These are phyloP conservation scores for Athetis lepigone DNA, from an alignment of 2,888 invertebrate genomes.

Conservation along the genomic window DNA sequence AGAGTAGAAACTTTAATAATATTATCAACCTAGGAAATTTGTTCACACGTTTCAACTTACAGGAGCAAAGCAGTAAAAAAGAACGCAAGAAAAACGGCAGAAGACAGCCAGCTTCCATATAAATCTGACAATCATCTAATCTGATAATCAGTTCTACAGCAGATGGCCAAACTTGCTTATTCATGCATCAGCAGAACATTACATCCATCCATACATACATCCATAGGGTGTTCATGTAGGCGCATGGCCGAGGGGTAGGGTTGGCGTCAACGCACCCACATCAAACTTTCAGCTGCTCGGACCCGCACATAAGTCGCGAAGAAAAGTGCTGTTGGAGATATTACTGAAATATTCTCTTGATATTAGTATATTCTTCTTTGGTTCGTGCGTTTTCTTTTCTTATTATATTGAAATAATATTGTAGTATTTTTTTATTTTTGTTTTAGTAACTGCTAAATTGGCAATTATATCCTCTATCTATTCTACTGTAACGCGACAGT, in stretches of 20 bases:
- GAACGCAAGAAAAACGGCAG: too few species aligned
- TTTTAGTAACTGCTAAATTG: too few species aligned
- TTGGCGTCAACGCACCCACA: constrained; percentile 78
- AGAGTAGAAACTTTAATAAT: too few species aligned
- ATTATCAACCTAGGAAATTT: too few species aligned
- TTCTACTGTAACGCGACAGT: too few species aligned
- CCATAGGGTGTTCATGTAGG: constrained; percentile 41
- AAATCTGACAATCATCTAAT: constrained; percentile 29
- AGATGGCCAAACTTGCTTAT: constrained; percentile 54
- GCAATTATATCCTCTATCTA: background rate
- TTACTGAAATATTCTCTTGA: too few species aligned
- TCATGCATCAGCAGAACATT: constrained; percentile 33
- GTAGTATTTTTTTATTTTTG: constrained; percentile 19
- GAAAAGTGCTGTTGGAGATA: constrained; percentile 35
- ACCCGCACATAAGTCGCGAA: constrained; percentile 71
- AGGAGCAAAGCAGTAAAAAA: too few species aligned
- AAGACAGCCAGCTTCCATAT: too few species aligned
- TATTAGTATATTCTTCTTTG: too few species aligned
- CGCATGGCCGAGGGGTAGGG: constrained; percentile 54
- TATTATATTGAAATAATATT: too few species aligned
- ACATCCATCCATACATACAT: background rate
- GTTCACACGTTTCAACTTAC: too few species aligned
- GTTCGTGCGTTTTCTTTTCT: too few species aligned
- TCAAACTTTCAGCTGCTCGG: constrained; percentile 85
- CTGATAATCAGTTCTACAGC: constrained; percentile 39